A percentile compares a stretch with the other conserved stretches of the same genome.
phyloP scores from a whole-genome alignment of 1,140 invertebrate species.

The Lepidurus arcticus region DNA sequence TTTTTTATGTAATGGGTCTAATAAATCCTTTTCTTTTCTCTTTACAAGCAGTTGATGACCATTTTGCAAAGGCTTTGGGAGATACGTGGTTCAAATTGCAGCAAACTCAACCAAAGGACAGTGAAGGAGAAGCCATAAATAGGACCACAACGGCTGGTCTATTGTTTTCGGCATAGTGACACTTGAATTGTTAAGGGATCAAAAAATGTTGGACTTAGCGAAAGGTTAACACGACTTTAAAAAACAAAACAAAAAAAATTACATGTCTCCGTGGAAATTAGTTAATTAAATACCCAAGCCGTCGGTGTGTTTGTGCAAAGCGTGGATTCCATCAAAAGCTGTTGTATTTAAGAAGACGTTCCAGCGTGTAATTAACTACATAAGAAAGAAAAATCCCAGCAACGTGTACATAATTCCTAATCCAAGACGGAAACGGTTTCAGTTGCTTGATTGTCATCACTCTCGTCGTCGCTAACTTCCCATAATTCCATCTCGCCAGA shows the following conservation, averaged over 20 bases:
- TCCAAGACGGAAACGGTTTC: background rate
- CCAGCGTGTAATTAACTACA: background rate
- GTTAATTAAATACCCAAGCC: no score
- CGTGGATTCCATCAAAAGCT: background rate
- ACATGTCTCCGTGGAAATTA: no score
- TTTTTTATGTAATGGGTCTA: conserved; percentile 10
- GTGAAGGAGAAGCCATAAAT: background rate
- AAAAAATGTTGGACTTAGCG: background rate
- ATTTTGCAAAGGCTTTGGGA: conserved; percentile 91
- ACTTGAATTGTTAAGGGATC: conserved; percentile 4
- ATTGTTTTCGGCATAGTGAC: background rate
- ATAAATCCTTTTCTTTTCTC: conserved; percentile 33
- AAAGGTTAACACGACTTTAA: background rate
- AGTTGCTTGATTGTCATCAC: background rate
- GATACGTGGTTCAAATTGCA: conserved; percentile 82
- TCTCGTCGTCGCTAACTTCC: background rate
- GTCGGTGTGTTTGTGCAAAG: background rate
- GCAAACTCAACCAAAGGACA: conserved; percentile 22
- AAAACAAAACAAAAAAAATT: no score
- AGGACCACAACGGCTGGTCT: conserved; percentile 12
- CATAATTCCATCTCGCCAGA: conserved; percentile 58
- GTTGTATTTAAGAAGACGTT: background rate
- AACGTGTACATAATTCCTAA: background rate
- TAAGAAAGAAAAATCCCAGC: background rate
- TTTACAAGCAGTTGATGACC: conserved; percentile 73